These are phyloP conservation scores for Phylloscopus trochiloides DNA, from an alignment of 2,113 vertebrate genomes.

Conservation along the genomic window DNA sequence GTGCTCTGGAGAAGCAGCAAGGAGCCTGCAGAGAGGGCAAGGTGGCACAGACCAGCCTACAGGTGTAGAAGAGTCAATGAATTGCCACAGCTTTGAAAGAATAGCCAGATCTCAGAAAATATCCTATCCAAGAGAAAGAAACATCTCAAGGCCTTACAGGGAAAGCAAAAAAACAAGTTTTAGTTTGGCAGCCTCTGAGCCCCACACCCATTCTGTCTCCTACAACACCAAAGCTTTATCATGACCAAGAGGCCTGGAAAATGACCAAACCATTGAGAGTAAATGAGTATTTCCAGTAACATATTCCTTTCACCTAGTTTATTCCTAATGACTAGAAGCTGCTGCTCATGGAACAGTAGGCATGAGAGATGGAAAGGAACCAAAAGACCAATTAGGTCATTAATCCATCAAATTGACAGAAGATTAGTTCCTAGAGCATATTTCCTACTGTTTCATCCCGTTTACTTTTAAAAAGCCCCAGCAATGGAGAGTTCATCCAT, in stretches of 20 bases:
- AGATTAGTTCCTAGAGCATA: not conserved
- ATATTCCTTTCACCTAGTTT: not conserved
- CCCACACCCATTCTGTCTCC: not conserved
- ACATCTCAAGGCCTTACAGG: not conserved
- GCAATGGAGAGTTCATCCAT: not conserved
- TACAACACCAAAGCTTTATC: not conserved
- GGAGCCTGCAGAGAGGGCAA: not conserved
- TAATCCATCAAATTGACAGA: not conserved
- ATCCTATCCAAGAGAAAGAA: not conserved
- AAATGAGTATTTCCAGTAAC: not conserved
- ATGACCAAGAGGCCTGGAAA: not conserved
- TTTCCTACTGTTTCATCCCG: not conserved
- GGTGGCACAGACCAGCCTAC: not conserved
- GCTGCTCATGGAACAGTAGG: not conserved
- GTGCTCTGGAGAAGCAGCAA: not conserved
- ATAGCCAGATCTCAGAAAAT: not conserved
- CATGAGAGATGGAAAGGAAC: not conserved
- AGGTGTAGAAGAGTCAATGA: not conserved
- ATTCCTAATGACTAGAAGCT: not conserved
- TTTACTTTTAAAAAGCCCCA: not conserved
- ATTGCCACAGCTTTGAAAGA: not conserved
- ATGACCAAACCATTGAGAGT: not conserved
- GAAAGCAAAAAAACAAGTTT: not conserved
- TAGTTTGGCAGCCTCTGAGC: not conserved
- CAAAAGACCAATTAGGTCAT: slow-evolving; percentile 1